phyloP scores from a whole-genome alignment of 2,888 invertebrate species.

The Rhingia rostrata region DNA sequence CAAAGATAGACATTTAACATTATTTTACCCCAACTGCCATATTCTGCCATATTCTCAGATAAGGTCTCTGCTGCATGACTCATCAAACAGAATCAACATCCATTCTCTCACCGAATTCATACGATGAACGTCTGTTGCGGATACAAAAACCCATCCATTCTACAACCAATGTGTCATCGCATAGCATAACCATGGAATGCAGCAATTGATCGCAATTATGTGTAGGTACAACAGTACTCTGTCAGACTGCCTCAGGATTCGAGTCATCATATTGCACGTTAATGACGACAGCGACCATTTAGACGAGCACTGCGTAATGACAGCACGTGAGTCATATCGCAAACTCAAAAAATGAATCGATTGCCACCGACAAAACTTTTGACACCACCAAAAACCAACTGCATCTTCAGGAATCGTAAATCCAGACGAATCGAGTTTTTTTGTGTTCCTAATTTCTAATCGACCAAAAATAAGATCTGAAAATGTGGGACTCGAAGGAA shows the following conservation, averaged over 20 bases:
- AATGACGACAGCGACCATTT: slow-evolving; percentile 28
- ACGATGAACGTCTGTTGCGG: slow-evolving; percentile 13
- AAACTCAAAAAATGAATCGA: slow-evolving; percentile 2
- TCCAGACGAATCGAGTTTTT: slow-evolving; percentile 19
- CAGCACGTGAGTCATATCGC: slow-evolving; percentile 53
- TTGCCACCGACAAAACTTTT: background rate
- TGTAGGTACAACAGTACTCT: slow-evolving; percentile 22
- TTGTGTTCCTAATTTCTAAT: slow-evolving; percentile 36
- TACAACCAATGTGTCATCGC: slow-evolving; percentile 32
- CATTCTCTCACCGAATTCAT: background rate
- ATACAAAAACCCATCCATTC: slow-evolving; percentile 6
- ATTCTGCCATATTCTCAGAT: too few relatives aligned
- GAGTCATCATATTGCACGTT: slow-evolving; percentile 22
- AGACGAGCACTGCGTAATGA: slow-evolving; percentile 38
- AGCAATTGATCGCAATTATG: slow-evolving; percentile 30
- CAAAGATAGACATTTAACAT: too few relatives aligned
- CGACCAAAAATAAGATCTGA: slow-evolving; percentile 37
- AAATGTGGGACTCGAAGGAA: slow-evolving; percentile 42
- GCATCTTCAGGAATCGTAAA: slow-evolving; percentile 35
- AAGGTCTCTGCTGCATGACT: background rate
- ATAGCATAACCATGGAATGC: slow-evolving; percentile 24
- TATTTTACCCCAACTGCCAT: too few relatives aligned
- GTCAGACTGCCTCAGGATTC: background rate
- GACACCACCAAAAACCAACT: slow-evolving; percentile 5
- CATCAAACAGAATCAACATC: slow-evolving; percentile 1